These are phyloP conservation scores for Melanostoma mellinum DNA, from an alignment of 2,888 invertebrate species.

Conservation along the genomic window DNA sequence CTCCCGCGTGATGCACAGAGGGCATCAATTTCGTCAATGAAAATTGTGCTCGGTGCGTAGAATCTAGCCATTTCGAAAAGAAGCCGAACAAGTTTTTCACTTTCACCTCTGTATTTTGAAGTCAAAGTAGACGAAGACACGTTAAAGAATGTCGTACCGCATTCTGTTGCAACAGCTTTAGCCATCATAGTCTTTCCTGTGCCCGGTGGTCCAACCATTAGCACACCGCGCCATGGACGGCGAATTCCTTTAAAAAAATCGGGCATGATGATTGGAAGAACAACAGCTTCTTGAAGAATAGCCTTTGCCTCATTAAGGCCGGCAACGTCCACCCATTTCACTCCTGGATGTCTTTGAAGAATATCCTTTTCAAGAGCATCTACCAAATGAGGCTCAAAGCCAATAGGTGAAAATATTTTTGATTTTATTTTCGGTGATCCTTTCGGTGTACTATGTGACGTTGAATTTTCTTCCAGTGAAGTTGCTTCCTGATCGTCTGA, in stretches of 20 bases:
- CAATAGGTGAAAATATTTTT: constrained; percentile 83
- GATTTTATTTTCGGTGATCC: constrained; percentile 80
- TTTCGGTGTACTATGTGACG: constrained; percentile 79
- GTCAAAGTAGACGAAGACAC: constrained; percentile 93
- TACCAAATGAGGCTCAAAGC: constrained; percentile 89
- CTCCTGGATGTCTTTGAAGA: constrained; percentile 90
- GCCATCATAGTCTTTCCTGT: constrained; percentile 92
- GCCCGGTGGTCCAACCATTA: constrained; percentile 84
- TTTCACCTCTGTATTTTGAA: constrained; percentile 95
- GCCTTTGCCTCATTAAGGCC: constrained; percentile 89
- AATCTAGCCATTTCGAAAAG: constrained; percentile 95
- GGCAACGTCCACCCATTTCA: constrained; percentile 91
- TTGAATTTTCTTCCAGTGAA: constrained; percentile 81
- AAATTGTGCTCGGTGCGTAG: constrained; percentile 94
- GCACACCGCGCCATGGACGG: constrained; percentile 87
- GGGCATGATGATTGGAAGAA: constrained; percentile 92
- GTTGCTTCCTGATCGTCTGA: constrained; percentile 82
- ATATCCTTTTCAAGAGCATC: constrained; percentile 93
- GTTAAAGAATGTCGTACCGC: constrained; percentile 93
- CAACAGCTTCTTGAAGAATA: constrained; percentile 92
- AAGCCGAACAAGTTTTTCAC: constrained; percentile 92
- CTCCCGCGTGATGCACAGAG: constrained; percentile 91
- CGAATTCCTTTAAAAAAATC: constrained; percentile 94
- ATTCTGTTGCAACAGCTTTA: constrained; percentile 94
- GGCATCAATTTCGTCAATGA: constrained; percentile 95